These are phyloP conservation scores for Leptobrachium leishanense DNA, from an alignment of 2,113 vertebrate species.

Conservation along the genomic window DNA sequence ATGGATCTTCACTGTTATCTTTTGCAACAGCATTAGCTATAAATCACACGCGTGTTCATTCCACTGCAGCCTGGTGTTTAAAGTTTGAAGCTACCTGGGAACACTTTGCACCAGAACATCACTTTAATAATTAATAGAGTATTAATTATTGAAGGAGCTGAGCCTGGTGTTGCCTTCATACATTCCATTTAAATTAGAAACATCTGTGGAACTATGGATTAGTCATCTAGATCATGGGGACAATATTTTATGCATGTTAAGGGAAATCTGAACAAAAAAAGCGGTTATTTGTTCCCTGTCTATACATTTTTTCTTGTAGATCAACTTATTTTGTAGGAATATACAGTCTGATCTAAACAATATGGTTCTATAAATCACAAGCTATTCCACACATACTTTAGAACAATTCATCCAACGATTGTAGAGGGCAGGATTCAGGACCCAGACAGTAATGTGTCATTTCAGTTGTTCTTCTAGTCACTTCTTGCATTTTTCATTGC, in stretches of 20 bases:
- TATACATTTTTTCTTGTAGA: not conserved
- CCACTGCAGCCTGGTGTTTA: not conserved
- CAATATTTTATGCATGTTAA: not conserved
- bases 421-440: too few relatives aligned
- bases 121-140: not conserved
- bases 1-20: not conserved
- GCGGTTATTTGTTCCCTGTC: not conserved
- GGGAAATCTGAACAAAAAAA: not conserved
- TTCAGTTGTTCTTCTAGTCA: too few relatives aligned
- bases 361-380: too few relatives aligned
- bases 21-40: not conserved
- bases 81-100: slow-evolving; percentile 2
- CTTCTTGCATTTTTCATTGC: not conserved
- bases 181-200: not conserved
- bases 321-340: not conserved
- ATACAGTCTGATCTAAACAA: not conserved
- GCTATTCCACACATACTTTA: too few relatives aligned
- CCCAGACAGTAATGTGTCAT: too few relatives aligned
- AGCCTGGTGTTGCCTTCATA: not conserved
- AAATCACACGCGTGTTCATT: accelerated
- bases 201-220: not conserved
- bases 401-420: too few relatives aligned
- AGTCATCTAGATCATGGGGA: too few relatives aligned
- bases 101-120: not conserved
- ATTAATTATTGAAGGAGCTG: not conserved